Conservation (phyloP, 2,888 invertebrate genomes). For the Dynastes hyllus region DNA sequence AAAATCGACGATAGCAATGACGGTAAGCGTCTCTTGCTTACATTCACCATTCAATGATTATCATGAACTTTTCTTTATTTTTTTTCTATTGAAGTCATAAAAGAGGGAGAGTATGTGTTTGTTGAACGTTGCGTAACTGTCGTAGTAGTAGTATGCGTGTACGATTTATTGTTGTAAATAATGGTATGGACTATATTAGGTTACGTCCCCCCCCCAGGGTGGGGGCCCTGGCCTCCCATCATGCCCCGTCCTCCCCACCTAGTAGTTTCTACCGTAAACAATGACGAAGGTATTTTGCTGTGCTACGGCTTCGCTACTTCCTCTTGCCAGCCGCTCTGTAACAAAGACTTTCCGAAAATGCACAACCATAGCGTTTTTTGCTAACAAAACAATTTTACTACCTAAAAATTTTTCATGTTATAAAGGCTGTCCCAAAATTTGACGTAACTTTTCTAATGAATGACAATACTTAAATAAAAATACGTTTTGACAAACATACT, state of each 20-base stretch:
- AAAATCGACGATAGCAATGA: conserved; percentile 68
- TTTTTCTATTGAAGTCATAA: not conserved
- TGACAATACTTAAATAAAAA: too few species aligned
- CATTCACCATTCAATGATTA: too few species aligned
- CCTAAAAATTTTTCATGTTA: not conserved
- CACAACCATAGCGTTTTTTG: conserved; percentile 37
- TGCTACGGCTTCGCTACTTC: conserved; percentile 55
- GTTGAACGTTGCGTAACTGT: not conserved
- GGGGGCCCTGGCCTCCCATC: conserved; percentile 75
- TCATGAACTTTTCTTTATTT: not conserved
- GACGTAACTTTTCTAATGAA: too few species aligned
- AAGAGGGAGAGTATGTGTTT: not conserved
- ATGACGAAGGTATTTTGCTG: conserved; percentile 57
- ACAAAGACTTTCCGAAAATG: conserved; percentile 35
- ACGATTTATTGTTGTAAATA: conserved; percentile 43
- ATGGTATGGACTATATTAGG: conserved; percentile 51
- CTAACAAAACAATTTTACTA: conserved; percentile 20
- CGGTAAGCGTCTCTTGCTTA: conserved; percentile 26
- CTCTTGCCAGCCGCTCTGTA: conserved; percentile 37
- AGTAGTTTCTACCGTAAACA: conserved; percentile 69
- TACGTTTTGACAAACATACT: too few species aligned
- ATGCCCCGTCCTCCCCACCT: conserved; percentile 76
- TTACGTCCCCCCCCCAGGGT: conserved; percentile 67
- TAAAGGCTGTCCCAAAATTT: too few species aligned
- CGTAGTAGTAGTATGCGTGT: not conserved